A percentile compares a stretch with the other conserved stretches of the same genome.
These are phyloP conservation scores for Epirrita christyi DNA, from an alignment of 2,888 invertebrate genomes.

Conservation along the genomic window DNA sequence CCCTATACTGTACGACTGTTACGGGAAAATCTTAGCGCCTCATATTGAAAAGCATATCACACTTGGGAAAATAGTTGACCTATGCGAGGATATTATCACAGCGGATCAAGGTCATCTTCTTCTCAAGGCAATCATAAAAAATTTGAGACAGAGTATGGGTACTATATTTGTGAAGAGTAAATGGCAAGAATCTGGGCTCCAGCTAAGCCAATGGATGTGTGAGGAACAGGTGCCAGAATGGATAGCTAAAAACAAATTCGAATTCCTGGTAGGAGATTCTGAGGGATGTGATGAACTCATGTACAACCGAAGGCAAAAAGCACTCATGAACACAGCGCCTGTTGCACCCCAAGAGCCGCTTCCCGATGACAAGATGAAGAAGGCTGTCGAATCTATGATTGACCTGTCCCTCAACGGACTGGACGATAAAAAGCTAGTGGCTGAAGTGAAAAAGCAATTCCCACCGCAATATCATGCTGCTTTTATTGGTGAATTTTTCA, in stretches of 20 bases:
- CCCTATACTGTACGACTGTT: constrained; percentile 92
- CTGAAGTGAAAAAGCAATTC: constrained; percentile 61
- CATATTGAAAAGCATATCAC: constrained; percentile 77
- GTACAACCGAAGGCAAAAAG: no score
- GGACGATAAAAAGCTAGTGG: constrained; percentile 60
- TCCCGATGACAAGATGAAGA: constrained; percentile 56
- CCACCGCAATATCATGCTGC: constrained; percentile 64
- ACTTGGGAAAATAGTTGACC: constrained; percentile 61
- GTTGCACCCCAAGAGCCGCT: constrained; percentile 60
- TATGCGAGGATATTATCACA: constrained; percentile 63
- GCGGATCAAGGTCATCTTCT: constrained; percentile 69
- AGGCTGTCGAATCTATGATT: constrained; percentile 60
- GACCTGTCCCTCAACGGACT: constrained; percentile 61
- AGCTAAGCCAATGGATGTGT: constrained; percentile 72
- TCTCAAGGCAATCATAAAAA: constrained; percentile 66
- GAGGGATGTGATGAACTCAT: no score
- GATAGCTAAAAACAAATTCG: constrained; percentile 25
- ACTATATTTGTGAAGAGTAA: constrained; percentile 71
- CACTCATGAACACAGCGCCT: constrained; percentile 49
- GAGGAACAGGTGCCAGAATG: constrained; percentile 69
- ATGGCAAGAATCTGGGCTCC: constrained; percentile 72
- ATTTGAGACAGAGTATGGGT: constrained; percentile 75
- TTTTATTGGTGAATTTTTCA: constrained; percentile 66
- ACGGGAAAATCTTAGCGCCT: constrained; percentile 88
- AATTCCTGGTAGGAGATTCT: no score